Evolutionary conservation across 2,113 vertebrate genomes (phyloP), one percentile per base, ranked within the genome.

Genomic region (Prolemur simus): DNA sequence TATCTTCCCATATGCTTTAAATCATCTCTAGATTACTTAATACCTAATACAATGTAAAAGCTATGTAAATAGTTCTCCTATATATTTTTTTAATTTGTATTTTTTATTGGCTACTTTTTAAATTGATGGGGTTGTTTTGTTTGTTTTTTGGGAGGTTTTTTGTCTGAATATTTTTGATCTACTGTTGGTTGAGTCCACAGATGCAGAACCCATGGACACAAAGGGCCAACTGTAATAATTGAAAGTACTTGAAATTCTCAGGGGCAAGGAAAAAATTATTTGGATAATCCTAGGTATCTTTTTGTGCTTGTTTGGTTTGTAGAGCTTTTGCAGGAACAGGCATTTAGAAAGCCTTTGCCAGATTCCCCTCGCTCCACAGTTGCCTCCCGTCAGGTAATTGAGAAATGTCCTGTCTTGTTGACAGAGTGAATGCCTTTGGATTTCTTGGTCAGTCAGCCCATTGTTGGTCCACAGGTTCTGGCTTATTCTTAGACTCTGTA

Each of bases 391-490:
- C 21, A 80, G 84, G 88, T 91, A 83, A 69, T 89, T 97, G 77
- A 87, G 73, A 93, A 93, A 64, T 84, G 60, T 34, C 68, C 69
- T 64, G 8, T 91, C 56, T 82, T 89, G 6, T 73, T 94, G 73
- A 89, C 14, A 83, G 85, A 87, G 69, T 37, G 37, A 83, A 71
- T 80, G 49, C 39, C 94, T 92, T 87, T 96, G 77, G 83, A 18
- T 78, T 90, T 96, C 85, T 92, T 52, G 32, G 54, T 85, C 54
- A 87, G 39, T 63, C 81, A 60, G 12, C 80, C 56, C 69, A 27
- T 93, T 95, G 82, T 96, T 69, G 71, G 34, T 81, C 37, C 60
- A 17, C 45, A 94, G 89, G 45, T 91, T 95, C 89, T 87, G 91
- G 39, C 63, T 71, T 87, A 49, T 91, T 66, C n/a, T 89, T 60